phyloP scores from a whole-genome alignment of 2,888 invertebrate genomes.

The Autographa pulchrina region DNA sequence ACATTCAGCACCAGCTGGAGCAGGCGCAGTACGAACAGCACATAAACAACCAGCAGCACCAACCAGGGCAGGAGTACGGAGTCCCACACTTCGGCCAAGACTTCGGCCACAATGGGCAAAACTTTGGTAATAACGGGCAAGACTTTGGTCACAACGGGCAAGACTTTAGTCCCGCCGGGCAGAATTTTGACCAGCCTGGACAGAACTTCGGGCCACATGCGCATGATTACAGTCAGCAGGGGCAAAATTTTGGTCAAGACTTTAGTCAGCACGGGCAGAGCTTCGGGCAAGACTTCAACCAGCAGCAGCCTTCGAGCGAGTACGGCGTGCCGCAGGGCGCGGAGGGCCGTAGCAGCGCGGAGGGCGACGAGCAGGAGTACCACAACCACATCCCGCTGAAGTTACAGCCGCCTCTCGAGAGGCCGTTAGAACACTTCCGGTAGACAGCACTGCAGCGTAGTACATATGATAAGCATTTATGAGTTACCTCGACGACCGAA shows the following conservation, averaged over 20 bases:
- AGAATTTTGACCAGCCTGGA: constrained; percentile 59
- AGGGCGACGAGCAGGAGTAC: constrained; percentile 70
- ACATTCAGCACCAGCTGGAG: constrained; percentile 82
- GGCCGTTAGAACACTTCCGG: constrained; percentile 84
- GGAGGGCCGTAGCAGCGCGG: constrained; percentile 79
- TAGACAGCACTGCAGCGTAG: constrained; percentile 58
- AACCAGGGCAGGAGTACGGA: constrained; percentile 65
- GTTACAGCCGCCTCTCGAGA: constrained; percentile 83
- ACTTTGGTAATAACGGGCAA: constrained; percentile 24
- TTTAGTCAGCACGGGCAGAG: constrained; percentile 62
- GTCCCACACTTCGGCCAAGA: constrained; percentile 1
- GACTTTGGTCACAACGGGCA: constrained; percentile 29
- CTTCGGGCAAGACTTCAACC: constrained; percentile 61
- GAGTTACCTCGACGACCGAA: constrained; percentile 42
- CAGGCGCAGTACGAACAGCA: constrained; percentile 75
- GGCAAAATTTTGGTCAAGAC: constrained; percentile 59
- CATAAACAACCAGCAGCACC: constrained; percentile 70
- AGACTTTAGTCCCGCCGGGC: constrained; percentile 50
- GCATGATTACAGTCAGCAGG: constrained; percentile 55
- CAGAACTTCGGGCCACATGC: constrained; percentile 57
- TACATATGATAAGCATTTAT: constrained; percentile 48
- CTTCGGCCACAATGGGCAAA: constrained; percentile 21
- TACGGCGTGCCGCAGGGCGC: constrained; percentile 79
- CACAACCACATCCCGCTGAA: constrained; percentile 85
- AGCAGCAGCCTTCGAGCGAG: constrained; percentile 68